Percentiles rank a stretch among this genome's conserved stretches.
These are phyloP conservation scores for Lithosia quadra DNA, from an alignment of 2,888 invertebrate species.

Conservation along the genomic window DNA sequence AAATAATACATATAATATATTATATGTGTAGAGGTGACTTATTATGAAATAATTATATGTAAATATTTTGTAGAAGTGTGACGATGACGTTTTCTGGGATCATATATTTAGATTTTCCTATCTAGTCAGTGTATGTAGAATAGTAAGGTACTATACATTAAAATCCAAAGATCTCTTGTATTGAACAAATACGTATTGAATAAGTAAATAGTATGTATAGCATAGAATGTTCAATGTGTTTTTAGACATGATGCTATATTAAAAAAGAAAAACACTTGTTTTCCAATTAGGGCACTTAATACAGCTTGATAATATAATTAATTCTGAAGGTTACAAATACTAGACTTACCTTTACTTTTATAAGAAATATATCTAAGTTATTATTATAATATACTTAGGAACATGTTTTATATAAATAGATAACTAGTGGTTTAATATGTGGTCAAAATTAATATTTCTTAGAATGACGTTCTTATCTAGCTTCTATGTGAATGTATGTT, in stretches of 20 bases:
- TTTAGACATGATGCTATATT: not conserved
- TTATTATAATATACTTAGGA: not conserved
- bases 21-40: constrained; percentile 63
- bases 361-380: not conserved
- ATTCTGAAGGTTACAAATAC: not conserved
- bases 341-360: not conserved
- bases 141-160: not conserved
- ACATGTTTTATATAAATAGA: not conserved
- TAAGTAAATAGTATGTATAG: not conserved
- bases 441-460: not conserved
- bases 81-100: constrained; percentile 47
- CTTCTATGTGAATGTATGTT: not conserved
- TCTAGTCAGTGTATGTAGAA: constrained; percentile 27
- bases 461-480: not conserved
- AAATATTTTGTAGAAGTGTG: constrained; percentile 36
- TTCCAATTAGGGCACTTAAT: constrained; percentile 8
- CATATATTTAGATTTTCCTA: constrained; percentile 38
- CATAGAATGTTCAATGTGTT: not conserved
- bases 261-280: not conserved
- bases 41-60: constrained; percentile 30
- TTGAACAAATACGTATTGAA: not conserved
- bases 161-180: not conserved
- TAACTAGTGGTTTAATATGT: not conserved
- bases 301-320: not conserved
- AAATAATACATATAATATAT: constrained; percentile 57